These are phyloP conservation scores for Limnephilus marmoratus DNA, from an alignment of 2,888 invertebrate genomes.

Conservation along the genomic window DNA sequence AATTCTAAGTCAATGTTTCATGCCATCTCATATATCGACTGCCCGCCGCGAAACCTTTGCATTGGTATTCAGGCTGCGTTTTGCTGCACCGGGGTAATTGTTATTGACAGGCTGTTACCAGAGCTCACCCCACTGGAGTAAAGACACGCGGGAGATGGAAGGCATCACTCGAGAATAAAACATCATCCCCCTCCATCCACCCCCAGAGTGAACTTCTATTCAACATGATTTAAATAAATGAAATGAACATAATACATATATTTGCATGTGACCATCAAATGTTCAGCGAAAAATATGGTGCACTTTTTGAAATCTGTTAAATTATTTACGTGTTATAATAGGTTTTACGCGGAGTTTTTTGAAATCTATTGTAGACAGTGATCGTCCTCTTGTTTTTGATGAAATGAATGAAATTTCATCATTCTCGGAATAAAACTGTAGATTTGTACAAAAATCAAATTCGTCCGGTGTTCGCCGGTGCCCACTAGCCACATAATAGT, in stretches of 20 bases:
- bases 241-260: background rate
- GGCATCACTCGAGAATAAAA: background rate
- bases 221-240: background rate
- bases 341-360: too few species aligned
- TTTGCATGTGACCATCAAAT: background rate
- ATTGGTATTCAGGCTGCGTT: background rate
- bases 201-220: background rate
- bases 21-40: background rate
- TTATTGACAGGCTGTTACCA: slow-evolving; percentile 2
- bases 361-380: too few species aligned
- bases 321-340: too few species aligned
- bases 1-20: background rate
- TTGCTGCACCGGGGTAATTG: slow-evolving; percentile 2
- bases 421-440: too few species aligned
- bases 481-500: too few species aligned
- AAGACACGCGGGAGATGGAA: background rate
- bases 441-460: too few species aligned
- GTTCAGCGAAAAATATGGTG: background rate
- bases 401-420: too few species aligned
- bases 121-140: background rate
- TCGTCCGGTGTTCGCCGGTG: too few species aligned
- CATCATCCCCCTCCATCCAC: background rate
- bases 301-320: background rate
- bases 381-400: too few species aligned
- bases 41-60: background rate